Conservation (phyloP, 2,888 invertebrate species). For the Clunio marinus region DNA sequence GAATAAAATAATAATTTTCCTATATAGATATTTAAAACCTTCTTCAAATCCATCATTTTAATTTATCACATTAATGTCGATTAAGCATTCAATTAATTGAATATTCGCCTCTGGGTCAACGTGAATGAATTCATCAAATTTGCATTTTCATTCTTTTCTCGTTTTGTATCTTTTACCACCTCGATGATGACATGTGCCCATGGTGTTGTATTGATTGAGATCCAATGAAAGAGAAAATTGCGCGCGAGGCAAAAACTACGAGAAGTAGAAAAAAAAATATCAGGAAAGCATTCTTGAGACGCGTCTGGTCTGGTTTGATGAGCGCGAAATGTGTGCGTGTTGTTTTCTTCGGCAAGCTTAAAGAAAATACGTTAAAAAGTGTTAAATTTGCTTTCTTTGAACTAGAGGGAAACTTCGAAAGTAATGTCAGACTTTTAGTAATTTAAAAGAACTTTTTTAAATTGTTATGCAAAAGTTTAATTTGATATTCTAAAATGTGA, state of each 20-base stretch:
- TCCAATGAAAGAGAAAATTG: conserved; percentile 23
- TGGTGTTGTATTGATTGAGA: conserved; percentile 12
- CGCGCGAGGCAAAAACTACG: neutral
- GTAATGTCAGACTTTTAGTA: neutral
- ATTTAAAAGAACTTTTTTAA: no score
- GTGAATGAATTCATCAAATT: conserved; percentile 10
- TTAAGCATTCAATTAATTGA: neutral
- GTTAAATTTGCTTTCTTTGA: conserved; percentile 23
- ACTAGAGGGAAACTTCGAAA: neutral
- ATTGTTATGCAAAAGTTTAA: no score
- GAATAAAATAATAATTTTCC: no score
- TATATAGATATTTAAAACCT: no score
- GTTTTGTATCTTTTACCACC: neutral
- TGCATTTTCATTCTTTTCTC: neutral
- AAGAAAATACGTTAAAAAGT: neutral
- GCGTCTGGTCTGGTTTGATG: conserved; percentile 21
- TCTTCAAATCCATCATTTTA: no score
- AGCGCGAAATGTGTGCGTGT: neutral
- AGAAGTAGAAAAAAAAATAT: neutral
- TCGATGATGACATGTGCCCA: neutral
- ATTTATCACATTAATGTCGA: neutral
- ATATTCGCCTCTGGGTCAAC: neutral
- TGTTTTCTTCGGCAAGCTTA: neutral
- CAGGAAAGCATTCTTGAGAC: conserved; percentile 24
- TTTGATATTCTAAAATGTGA: no score